Evolutionary conservation across 53 echinoderm and acorn worm species (phyloP).

Genomic region (Paracentrotus lividus): DNA sequence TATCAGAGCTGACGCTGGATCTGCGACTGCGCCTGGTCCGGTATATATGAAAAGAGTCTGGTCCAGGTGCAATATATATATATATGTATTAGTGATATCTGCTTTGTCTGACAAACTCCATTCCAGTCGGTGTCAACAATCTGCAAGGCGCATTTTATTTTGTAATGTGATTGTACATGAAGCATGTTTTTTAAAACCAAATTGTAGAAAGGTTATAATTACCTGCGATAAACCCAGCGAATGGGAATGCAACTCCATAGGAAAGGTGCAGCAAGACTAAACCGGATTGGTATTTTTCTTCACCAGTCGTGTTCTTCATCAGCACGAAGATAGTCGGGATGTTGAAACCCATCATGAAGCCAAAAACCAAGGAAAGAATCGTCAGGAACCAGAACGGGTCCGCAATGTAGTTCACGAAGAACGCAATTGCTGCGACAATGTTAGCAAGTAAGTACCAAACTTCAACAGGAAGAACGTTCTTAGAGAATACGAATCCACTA

Average conservation of each 20-base stretch:
- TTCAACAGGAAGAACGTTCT: not conserved
- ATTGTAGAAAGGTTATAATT: no score
- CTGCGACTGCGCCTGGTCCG: no score
- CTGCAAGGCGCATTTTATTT: no score
- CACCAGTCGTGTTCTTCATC: slow-evolving; percentile 14
- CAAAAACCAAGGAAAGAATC: not conserved
- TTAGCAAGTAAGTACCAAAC: slow-evolving; percentile 5
- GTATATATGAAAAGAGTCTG: no score
- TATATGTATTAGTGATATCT: no score
- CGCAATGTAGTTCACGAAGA: slow-evolving; percentile 9
- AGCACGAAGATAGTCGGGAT: slow-evolving; percentile 2
- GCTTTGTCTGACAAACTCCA: no score
- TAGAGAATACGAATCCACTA: not conserved
- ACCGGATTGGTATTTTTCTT: not conserved
- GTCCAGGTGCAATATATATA: no score
- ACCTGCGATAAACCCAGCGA: not conserved
- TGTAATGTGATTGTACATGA: no score
- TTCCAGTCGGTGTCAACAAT: no score
- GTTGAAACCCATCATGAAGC: slow-evolving; percentile 14
- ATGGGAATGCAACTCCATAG: not conserved
- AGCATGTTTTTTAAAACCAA: no score
- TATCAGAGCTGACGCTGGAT: no score
- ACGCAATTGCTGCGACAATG: not conserved
- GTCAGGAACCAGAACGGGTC: slow-evolving; percentile 21
- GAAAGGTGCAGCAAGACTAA: not conserved